phyloP scores from a whole-genome alignment of 2,888 invertebrate species.

The Aphodius sticticus region DNA sequence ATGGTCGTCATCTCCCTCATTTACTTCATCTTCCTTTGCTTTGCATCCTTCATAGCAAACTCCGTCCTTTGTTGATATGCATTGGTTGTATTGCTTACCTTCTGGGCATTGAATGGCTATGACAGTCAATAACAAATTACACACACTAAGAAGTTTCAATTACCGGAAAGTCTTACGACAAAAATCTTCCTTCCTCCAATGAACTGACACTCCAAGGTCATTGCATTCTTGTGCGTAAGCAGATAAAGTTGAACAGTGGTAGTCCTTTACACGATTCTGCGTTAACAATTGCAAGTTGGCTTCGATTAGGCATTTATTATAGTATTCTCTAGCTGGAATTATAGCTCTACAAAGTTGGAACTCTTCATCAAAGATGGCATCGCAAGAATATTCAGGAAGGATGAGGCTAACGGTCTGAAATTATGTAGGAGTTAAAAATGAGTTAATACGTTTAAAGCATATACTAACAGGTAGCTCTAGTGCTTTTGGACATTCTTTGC shows the following conservation, averaged over 20 bases:
- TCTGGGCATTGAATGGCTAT: background rate
- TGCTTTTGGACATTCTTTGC: background rate
- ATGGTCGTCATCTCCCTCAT: background rate
- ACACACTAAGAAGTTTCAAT: too few species aligned
- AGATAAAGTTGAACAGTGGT: conserved; percentile 15
- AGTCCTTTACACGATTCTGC: background rate
- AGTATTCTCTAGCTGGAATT: conserved; percentile 17
- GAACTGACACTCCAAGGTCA: background rate
- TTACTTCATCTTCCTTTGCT: background rate
- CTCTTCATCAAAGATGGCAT: conserved; percentile 7
- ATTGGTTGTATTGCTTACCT: background rate
- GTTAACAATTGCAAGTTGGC: conserved; percentile 10
- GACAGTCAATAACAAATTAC: background rate
- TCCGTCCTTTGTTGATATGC: background rate
- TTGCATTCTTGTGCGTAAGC: conserved; percentile 24
- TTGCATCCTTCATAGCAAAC: conserved; percentile 12
- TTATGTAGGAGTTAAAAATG: background rate
- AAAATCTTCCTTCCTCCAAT: conserved; percentile 6
- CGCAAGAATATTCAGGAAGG: conserved; percentile 8
- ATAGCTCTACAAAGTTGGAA: conserved; percentile 7
- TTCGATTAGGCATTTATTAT: conserved; percentile 9
- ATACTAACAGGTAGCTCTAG: background rate
- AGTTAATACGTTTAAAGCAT: background rate
- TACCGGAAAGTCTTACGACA: conserved; percentile 7
- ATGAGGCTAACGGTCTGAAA: conserved; percentile 10